Base-by-base conservation (phyloP, 2,888 invertebrate species). In the Eupithecia centaureata region DNA sequence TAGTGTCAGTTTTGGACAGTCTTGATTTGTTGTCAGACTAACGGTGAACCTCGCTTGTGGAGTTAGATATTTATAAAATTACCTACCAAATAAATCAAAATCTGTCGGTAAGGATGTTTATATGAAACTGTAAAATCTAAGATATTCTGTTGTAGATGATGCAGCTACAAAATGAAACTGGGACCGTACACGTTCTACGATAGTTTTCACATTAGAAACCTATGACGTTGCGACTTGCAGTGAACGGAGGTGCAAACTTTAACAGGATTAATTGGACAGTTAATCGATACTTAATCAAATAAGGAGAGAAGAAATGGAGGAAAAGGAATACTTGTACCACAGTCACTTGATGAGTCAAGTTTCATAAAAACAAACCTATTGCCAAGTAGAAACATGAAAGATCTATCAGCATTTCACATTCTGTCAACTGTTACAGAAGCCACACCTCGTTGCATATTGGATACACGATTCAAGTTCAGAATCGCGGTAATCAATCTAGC, bases 401-500 rank as follows among this genome's bases (percentile, higher is more conserved):
- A 52, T 52, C 25, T 52, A 52, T 52, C 52, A 27, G 30, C 56
- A 47, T 57, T 60, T 58, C 61, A 51, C 30, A 47, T 33, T 33
- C 67, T 65, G 57, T 67, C 51, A 61, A 65, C 70, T 65, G 42
- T 67, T 58, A 18, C 47, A 63, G 30, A 61, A 52, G 56, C 61
- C 83, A 83, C 84, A 87, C 84, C 79, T 83, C 81, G 81, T 76
- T 82, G 83, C 80, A 83, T 84, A 86, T 86, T 80, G 80, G 85
- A 82, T 82, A 84, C 83, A 83, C 74, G 47, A 47, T 47, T 47
- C 47, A 47, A 47, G 22, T 47, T 70, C 75, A 72, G 74, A 71
- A 75, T 67, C 42, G 68, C 70, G 33, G 54, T 75, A 78, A 78
- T 81, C 76, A 77, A 76, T 77, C 72, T 47, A 76, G 72, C 79